Evolutionary conservation across 2,888 invertebrate species (phyloP).

Genomic region (Parochlus steinenii): DNA sequence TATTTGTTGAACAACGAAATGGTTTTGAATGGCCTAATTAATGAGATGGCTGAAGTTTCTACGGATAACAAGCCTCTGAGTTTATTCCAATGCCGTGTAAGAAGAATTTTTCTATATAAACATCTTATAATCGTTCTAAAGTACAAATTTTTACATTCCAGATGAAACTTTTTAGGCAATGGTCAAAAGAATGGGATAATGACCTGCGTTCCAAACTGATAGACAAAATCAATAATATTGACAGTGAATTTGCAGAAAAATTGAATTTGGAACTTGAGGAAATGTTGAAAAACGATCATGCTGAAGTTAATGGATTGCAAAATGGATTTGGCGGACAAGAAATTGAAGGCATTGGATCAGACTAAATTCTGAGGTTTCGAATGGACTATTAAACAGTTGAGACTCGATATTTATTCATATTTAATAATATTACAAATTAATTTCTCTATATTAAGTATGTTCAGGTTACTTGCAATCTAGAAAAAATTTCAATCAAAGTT

Average conservation of each 20-base stretch:
- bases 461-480: no score
- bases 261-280: slow-evolving; percentile 35
- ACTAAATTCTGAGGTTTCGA: no score
- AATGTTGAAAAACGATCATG: slow-evolving; percentile 20
- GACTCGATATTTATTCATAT: no score
- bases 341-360: not conserved
- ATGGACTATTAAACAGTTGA: no score
- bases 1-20: slow-evolving; percentile 18
- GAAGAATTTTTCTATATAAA: not conserved
- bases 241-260: slow-evolving; percentile 54
- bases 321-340: not conserved
- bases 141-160: slow-evolving; percentile 20
- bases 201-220: slow-evolving; percentile 55
- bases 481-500: no score
- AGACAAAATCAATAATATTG: slow-evolving; percentile 50
- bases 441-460: no score
- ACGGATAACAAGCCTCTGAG: slow-evolving; percentile 5
- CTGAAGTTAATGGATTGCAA: not conserved
- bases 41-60: not conserved
- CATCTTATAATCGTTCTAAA: not conserved
- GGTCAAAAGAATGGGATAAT: slow-evolving; percentile 63
- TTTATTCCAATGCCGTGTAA: slow-evolving; percentile 9
- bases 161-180: slow-evolving; percentile 70
- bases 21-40: slow-evolving; percentile 6
- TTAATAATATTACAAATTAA: no score